A percentile compares a stretch with the other conserved stretches of the same genome.
Evolutionary conservation across 2,113 vertebrate species (phyloP).

Genomic region (Jacana jacana): DNA sequence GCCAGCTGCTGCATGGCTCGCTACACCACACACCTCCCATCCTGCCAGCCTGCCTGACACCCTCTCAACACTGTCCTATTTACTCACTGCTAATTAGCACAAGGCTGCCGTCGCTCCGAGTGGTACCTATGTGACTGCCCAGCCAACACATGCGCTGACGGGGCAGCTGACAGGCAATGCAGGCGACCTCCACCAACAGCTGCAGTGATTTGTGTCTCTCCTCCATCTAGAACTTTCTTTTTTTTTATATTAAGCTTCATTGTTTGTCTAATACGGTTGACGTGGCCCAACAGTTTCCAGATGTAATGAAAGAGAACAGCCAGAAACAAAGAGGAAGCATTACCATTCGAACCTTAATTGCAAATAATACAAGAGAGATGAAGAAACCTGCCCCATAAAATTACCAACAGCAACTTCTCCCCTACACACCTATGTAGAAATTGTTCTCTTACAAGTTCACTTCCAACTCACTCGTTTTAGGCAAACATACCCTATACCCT

Average conservation of each 20-base stretch:
- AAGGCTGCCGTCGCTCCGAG: neutral
- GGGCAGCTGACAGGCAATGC: neutral
- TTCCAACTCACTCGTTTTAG: neutral
- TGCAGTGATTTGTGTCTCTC: neutral
- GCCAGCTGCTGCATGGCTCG: rapidly evolving
- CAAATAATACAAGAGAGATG: neutral
- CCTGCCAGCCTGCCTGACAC: neutral
- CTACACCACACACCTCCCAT: neutral
- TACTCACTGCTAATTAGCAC: neutral
- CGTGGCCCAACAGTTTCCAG: neutral
- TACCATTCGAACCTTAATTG: neutral
- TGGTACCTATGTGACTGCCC: neutral
- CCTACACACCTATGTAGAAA: neutral
- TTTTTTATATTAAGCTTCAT: neutral
- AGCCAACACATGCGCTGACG: rapidly evolving
- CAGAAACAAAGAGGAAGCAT: neutral
- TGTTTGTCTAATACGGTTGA: neutral
- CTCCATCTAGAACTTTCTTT: neutral
- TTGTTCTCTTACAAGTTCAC: neutral
- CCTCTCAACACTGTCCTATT: neutral
- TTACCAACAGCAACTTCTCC: neutral
- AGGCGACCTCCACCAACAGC: neutral
- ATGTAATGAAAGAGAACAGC: neutral
- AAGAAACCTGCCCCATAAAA: neutral
- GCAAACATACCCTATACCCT: neutral